Percentiles rank a stretch among this genome's conserved stretches.
Evolutionary conservation across 2,797 vertebrate genomes (phyloP).

Genomic region (Lagorchestes hirsutus): DNA sequence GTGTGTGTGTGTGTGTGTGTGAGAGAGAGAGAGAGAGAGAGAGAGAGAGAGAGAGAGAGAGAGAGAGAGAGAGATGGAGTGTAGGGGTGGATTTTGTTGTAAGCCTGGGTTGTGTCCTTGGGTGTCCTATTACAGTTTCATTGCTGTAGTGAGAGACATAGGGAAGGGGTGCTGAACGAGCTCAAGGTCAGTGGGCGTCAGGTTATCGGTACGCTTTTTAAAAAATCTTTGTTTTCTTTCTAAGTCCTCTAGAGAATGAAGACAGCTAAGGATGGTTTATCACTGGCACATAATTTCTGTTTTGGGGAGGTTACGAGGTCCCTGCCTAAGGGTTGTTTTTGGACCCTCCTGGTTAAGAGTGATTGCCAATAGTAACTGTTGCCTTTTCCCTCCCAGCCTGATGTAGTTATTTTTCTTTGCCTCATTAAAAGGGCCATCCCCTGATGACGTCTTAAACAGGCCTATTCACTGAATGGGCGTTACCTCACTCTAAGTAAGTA

Average conservation of each 20-base stretch:
- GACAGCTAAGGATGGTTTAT: neutral
- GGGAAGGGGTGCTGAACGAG: neutral
- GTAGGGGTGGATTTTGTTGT: neutral
- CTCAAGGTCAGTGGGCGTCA: neutral
- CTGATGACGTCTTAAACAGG: no score
- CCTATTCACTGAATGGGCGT: no score
- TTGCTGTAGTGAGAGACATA: neutral
- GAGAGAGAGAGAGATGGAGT: no score
- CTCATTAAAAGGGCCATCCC: no score
- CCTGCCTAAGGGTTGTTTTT: no score
- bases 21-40: no score
- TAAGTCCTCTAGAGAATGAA: neutral
- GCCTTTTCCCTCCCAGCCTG: no score
- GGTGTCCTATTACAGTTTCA: neutral
- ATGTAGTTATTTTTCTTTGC: no score
- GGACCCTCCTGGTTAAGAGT: no score
- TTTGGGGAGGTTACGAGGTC: neutral
- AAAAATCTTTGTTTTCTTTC: neutral
- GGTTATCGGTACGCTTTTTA: neutral
- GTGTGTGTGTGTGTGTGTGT: neutral
- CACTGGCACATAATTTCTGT: neutral
- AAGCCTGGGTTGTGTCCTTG: neutral
- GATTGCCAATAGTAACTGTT: no score
- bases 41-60: no score
- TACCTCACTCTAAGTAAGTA: no score